Evolutionary conservation across 2,113 vertebrate genomes (phyloP), one percentile per base, ranked within the genome.

Genomic region (Xiphorhynchus elegans): DNA sequence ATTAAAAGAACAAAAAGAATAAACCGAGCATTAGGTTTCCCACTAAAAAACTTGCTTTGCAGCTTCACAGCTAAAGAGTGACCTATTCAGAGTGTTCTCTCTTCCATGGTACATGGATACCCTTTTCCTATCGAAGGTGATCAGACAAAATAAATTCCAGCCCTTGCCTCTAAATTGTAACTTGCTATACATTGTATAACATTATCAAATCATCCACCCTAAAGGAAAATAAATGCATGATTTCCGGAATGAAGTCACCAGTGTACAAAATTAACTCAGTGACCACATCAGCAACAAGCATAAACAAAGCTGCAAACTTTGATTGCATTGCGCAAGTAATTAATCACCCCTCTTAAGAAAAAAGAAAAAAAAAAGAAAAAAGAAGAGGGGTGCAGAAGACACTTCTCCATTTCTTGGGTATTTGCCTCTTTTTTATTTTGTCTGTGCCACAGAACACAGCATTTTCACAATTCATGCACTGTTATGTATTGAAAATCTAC

Each of bases 171-270:
- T 73, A 95, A 90, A 94, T 70, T 97, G 69, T 58, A 93, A 95
- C 95, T 97, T 97, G 69, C 91, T 75, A 87, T 44, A 93, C 63
- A 94, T 82, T 94, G 44, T 67, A 96, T 56, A 96, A 73, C 29
- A 89, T 67, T 76, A 83, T 62, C 82, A 93, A 88, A 81, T 40
- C 66, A 81, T 81, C 73, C 20, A 93, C 56, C 29, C 75, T 42
- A 86, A 93, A 92, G 73, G 55, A 11, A 75, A 91, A 82, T 64
- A 80, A 59, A 64, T 7, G 12, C 8, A 20, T 11, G 6, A 69
- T 63, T 69, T 93, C 69, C 63, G 80, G 79, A 89, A 83, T 40
- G 46, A 94, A 52, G 31, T 50, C 84, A 60, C 31, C 17, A 40
- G 37, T 11, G 55, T 42, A 70, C 58, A 78, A 89, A 93, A 90